These are phyloP conservation scores for Ooceraea biroi DNA, from an alignment of 1,140 invertebrate genomes.

Conservation along the genomic window DNA sequence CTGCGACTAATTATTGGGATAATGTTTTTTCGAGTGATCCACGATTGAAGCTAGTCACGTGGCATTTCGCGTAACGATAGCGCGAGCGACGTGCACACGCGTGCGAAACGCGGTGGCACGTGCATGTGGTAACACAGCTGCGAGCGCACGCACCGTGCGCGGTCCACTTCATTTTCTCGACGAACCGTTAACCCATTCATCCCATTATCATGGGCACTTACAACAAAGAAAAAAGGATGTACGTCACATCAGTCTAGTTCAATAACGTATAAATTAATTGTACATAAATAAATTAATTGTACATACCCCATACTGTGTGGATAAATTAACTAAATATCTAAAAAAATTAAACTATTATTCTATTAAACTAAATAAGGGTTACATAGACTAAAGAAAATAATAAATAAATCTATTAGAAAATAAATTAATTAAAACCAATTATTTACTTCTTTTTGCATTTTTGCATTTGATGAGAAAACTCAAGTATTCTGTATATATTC, in stretches of 20 bases:
- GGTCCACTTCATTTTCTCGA: constrained; percentile 64
- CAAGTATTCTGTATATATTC: background rate
- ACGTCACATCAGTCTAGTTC: constrained; percentile 26
- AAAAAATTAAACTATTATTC: no score
- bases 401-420: no score
- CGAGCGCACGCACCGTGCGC: constrained; percentile 57
- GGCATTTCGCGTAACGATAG: constrained; percentile 46
- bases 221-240: constrained; percentile 4
- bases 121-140: constrained; percentile 65
- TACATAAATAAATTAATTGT: no score
- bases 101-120: constrained; percentile 48
- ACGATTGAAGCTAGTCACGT: constrained; percentile 50
- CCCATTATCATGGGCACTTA: constrained; percentile 57
- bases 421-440: background rate
- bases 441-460: background rate
- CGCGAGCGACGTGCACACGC: constrained; percentile 13
- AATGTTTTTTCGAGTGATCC: constrained; percentile 4
- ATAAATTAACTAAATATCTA: no score
- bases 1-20: constrained; percentile 33
- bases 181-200: constrained; percentile 52
- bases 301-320: no score
- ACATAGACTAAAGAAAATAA: no score
- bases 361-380: no score
- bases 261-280: background rate
- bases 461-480: background rate